These are phyloP conservation scores for Andrena praecox DNA, from an alignment of 2,888 invertebrate genomes.

Conservation along the genomic window DNA sequence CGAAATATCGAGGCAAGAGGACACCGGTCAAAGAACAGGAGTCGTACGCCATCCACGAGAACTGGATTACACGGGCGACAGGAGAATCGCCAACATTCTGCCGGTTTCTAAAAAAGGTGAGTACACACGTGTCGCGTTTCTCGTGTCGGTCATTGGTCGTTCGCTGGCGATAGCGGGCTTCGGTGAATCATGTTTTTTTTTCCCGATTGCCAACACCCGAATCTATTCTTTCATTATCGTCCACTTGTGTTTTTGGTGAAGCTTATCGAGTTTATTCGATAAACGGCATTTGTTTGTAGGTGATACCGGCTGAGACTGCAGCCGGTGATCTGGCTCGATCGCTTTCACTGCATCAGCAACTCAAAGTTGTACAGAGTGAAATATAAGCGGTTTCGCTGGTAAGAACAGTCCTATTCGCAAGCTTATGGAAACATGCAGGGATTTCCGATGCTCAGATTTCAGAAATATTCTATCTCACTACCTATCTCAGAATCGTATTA, in stretches of 20 bases:
- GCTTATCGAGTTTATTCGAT: conserved; percentile 42
- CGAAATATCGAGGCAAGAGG: conserved; percentile 53
- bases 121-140: conserved; percentile 13
- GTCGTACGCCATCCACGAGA: conserved; percentile 70
- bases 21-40: conserved; percentile 25
- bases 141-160: conserved; percentile 23
- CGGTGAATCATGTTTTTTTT: neutral
- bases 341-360: neutral
- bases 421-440: neutral
- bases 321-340: neutral
- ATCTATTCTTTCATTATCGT: conserved; percentile 35
- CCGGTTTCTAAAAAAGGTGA: conserved; percentile 83
- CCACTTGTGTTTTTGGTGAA: conserved; percentile 15
- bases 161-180: neutral
- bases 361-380: neutral
- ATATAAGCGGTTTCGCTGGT: neutral
- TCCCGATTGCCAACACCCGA: conserved; percentile 13
- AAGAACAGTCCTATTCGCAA: neutral
- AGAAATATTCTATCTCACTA: neutral
- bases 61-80: conserved; percentile 83
- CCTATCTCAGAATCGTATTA: too few species aligned
- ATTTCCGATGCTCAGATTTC: neutral
- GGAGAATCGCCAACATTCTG: conserved; percentile 82
- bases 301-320: conserved; percentile 9
- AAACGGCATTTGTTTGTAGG: conserved; percentile 21